These are phyloP conservation scores for Cerceris rybyensis DNA, from an alignment of 2,888 invertebrate genomes.

Conservation along the genomic window DNA sequence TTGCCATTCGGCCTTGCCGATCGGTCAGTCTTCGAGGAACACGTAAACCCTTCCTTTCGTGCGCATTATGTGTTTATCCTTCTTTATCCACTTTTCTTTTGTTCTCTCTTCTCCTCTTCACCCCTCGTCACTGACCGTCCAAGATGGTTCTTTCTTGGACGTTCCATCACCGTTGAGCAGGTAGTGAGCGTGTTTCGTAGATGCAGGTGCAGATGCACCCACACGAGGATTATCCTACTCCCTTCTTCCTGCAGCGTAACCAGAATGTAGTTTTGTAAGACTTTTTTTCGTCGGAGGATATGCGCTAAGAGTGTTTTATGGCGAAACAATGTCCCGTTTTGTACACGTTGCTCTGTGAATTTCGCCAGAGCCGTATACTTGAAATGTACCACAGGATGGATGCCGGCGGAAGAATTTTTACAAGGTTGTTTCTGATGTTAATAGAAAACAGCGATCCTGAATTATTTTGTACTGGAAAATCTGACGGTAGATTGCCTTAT, in stretches of 20 bases:
- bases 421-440: no score
- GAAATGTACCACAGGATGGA: no score
- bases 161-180: conserved; percentile 35
- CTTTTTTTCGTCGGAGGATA: neutral
- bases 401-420: no score
- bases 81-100: conserved; percentile 65
- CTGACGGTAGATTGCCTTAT: no score
- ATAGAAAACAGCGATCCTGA: no score
- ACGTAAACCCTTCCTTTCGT: conserved; percentile 74
- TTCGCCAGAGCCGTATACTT: no score
- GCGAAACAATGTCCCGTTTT: neutral
- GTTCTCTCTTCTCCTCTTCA: conserved; percentile 42
- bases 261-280: neutral
- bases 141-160: conserved; percentile 28
- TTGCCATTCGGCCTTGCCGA: conserved; percentile 62
- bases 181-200: conserved; percentile 41
- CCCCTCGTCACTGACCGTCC: conserved; percentile 24
- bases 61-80: conserved; percentile 78
- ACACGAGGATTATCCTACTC: conserved; percentile 14
- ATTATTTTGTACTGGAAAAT: no score
- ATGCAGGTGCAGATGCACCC: conserved; percentile 50
- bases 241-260: conserved; percentile 18
- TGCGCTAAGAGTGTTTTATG: conserved; percentile 22
- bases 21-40: conserved; percentile 75
- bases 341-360: neutral